Conservation (phyloP, 1,140 invertebrate species). For the Bombus confusus region DNA sequence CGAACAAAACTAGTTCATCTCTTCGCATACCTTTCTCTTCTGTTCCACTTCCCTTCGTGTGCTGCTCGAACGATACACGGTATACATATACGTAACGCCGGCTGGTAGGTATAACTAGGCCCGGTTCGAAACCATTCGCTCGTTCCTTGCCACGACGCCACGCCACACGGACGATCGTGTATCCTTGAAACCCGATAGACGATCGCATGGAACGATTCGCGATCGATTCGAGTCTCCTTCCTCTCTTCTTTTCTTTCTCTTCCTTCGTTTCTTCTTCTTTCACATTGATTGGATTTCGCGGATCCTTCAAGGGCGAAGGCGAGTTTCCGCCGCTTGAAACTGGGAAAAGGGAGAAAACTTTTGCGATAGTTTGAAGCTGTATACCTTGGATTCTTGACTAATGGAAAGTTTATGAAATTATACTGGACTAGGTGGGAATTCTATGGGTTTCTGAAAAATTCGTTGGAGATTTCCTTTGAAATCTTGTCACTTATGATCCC, state of each 20-base stretch:
- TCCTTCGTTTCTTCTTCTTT: not conserved
- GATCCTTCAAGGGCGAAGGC: not conserved
- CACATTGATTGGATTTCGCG: not conserved
- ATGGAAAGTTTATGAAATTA: not conserved
- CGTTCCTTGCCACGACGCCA: conserved; percentile 72
- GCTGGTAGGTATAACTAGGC: conserved; percentile 79
- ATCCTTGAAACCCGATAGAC: conserved; percentile 46
- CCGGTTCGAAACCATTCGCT: conserved; percentile 72
- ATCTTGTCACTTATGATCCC: not conserved
- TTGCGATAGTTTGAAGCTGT: not conserved
- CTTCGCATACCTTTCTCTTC: conserved; percentile 81
- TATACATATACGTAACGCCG: conserved; percentile 53
- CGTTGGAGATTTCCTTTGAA: not conserved
- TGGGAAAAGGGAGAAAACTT: not conserved
- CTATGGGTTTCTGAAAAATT: too few species aligned
- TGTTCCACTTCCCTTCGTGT: conserved; percentile 79
- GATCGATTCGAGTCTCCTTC: not conserved
- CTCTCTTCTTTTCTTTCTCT: not conserved
- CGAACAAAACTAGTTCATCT: conserved; percentile 81
- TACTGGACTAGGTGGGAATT: not conserved
- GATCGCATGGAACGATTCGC: not conserved
- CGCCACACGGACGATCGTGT: conserved; percentile 65
- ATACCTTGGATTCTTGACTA: not conserved
- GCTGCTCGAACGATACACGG: conserved; percentile 19
- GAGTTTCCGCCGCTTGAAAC: not conserved